phyloP scores from a whole-genome alignment of 2,113 vertebrate species.

The Dunckerocampus dactyliophorus region DNA sequence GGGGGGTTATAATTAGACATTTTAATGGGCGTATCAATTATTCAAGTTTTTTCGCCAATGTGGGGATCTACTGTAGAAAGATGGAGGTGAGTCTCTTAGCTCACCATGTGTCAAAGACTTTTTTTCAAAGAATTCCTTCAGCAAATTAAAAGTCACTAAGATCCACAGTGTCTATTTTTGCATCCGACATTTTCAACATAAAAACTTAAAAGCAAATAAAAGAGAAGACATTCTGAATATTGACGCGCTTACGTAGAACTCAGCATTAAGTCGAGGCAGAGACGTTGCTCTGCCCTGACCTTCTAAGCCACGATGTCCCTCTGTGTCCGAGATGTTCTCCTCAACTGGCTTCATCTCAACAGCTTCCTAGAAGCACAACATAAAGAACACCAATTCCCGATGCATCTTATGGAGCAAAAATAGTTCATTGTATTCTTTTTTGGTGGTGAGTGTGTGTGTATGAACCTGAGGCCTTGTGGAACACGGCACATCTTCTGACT shows the following conservation, averaged over 20 bases:
- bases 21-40: no score
- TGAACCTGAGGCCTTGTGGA: constrained; percentile 62
- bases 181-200: neutral
- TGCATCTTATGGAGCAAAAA: neutral
- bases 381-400: neutral
- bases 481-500: constrained; percentile 80
- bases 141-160: no score
- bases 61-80: no score
- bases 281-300: constrained; percentile 87
- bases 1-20: no score
- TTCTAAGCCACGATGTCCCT: constrained; percentile 80
- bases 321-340: constrained; percentile 74
- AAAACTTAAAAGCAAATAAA: constrained; percentile 2
- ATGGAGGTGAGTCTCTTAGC: no score
- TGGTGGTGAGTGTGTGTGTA: neutral
- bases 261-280: constrained; percentile 88
- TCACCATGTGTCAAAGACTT: no score
- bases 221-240: neutral
- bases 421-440: neutral
- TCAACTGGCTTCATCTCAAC: constrained; percentile 84
- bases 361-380: constrained; percentile 63
- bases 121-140: no score
- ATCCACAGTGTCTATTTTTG: neutral
- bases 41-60: no score
- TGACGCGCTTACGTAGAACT: constrained; percentile 82